phyloP scores from a whole-genome alignment of 2,888 invertebrate genomes.

The Athetis lepigone region DNA sequence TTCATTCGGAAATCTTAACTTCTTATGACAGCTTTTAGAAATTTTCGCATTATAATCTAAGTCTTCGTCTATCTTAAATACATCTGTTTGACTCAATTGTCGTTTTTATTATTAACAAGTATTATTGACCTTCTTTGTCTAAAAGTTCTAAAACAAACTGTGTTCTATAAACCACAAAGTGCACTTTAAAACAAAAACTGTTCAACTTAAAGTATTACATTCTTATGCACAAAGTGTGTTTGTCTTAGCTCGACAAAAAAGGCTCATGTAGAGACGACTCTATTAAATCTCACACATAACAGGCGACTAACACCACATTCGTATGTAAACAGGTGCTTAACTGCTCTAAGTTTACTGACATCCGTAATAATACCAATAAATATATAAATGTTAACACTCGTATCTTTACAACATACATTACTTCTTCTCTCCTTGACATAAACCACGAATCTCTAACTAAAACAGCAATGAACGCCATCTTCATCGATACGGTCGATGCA shows the following conservation, averaged over 20 bases:
- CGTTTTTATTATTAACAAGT: no score
- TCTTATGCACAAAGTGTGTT: constrained; percentile 73
- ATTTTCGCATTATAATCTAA: no score
- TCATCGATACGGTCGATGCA: constrained; percentile 40
- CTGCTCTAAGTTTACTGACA: constrained; percentile 84
- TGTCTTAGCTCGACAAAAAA: constrained; percentile 78
- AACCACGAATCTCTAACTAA: background rate
- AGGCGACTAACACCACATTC: constrained; percentile 75
- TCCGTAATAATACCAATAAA: constrained; percentile 76
- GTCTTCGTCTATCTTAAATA: no score
- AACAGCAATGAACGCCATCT: constrained; percentile 58
- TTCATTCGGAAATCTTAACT: constrained; percentile 5
- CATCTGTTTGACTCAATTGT: no score
- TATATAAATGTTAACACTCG: constrained; percentile 44
- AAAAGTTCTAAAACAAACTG: background rate
- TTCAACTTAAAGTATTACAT: constrained; percentile 64
- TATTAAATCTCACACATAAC: constrained; percentile 83
- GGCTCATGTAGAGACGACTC: constrained; percentile 75
- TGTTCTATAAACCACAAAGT: constrained; percentile 35
- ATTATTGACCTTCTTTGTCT: no score
- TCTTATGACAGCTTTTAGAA: no score
- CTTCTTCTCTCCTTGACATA: constrained; percentile 17
- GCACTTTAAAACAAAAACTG: constrained; percentile 42
- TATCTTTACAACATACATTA: constrained; percentile 58
- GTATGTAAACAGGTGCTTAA: constrained; percentile 87